Percentiles rank a stretch among this genome's conserved stretches.
Conservation (phyloP, 2,797 vertebrate genomes). For the Macroramphosus scolopax region DNA sequence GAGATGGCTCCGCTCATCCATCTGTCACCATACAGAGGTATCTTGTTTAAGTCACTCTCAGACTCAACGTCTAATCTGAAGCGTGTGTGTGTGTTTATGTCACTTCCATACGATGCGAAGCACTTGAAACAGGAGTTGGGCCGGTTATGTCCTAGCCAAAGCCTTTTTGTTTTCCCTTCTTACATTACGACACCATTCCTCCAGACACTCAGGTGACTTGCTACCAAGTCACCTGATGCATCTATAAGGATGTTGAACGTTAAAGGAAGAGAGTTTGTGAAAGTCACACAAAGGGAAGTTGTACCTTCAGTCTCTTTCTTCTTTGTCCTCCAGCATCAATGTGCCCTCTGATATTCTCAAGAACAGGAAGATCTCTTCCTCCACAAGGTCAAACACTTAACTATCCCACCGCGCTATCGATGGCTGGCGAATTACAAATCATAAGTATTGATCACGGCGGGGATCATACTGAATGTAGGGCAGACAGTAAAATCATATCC, state of each 20-base stretch:
- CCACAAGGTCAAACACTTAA: conserved; percentile 85
- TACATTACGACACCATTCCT: conserved; percentile 26
- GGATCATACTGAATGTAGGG: conserved; percentile 85
- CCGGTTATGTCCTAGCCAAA: no score
- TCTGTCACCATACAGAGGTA: conserved; percentile 68
- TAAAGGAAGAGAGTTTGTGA: background rate
- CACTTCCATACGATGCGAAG: conserved; percentile 24
- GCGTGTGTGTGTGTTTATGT: conserved; percentile 43
- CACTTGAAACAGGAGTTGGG: conserved; percentile 20
- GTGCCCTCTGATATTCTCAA: conserved; percentile 74
- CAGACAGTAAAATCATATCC: conserved; percentile 90
- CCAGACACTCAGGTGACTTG: no score
- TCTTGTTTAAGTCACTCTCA: conserved; percentile 71
- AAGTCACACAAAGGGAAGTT: background rate
- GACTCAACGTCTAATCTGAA: conserved; percentile 60
- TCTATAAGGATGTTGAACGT: no score
- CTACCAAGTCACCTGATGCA: no score
- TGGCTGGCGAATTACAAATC: conserved; percentile 89
- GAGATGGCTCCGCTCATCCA: conserved; percentile 61
- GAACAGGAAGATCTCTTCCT: conserved; percentile 80
- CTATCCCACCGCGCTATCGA: conserved; percentile 76
- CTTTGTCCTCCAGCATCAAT: conserved; percentile 40
- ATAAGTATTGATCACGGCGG: conserved; percentile 90
- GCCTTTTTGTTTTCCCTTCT: conserved; percentile 31
- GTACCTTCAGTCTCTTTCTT: conserved; percentile 5